Evolutionary conservation across 2,888 invertebrate genomes (phyloP), one percentile per base, ranked within the genome.

Genomic region (Plebejus anna): DNA sequence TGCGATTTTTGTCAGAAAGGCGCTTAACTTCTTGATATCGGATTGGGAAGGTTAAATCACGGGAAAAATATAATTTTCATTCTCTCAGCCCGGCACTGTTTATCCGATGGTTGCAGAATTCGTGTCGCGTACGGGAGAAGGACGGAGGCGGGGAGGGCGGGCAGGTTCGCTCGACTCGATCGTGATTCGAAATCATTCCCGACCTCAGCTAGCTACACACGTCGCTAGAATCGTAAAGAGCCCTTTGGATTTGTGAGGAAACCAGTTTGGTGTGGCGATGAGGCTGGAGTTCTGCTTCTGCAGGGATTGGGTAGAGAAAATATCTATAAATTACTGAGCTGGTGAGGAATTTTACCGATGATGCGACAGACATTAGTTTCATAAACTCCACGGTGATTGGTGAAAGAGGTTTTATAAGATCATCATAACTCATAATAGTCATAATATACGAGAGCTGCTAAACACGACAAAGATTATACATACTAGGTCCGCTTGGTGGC

Each of bases 111-210:
- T 80, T 81, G 80, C 82, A 82, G 81, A 87, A 90, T 88, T 89
- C 89, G 81, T 84, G 77, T 59, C 83, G 84, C 89, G 90, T 88
- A 76, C 83, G 81, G 79, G 79, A 87, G 89, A 91, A 90, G 92
- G 90, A 87, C 90, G 89, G 83, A 86, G 86, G 85, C 87, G 84
- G 84, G 85, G 84, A 87, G 87, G 88, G 84, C 51, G 87, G 88
- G 85, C 89, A 91, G 90, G 90, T 89, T 90, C 88, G 89, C 87
- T 85, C 85, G 85, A 87, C 87, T 87, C 84, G 87, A 89, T 87
- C 88, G 89, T 88, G 90, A 89, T 86, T 83, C 83, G 83, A 85
- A 86, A 85, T 83, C 81, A 77, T 81, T 81, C 80, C 81, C 76
- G 79, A 77, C 76, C 81, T 77, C 80, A 77, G 80, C 77, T 78